Evolutionary conservation across 2,888 invertebrate genomes (phyloP), one percentile per base, ranked within the genome.

Genomic region (Cosmia pyralina): DNA sequence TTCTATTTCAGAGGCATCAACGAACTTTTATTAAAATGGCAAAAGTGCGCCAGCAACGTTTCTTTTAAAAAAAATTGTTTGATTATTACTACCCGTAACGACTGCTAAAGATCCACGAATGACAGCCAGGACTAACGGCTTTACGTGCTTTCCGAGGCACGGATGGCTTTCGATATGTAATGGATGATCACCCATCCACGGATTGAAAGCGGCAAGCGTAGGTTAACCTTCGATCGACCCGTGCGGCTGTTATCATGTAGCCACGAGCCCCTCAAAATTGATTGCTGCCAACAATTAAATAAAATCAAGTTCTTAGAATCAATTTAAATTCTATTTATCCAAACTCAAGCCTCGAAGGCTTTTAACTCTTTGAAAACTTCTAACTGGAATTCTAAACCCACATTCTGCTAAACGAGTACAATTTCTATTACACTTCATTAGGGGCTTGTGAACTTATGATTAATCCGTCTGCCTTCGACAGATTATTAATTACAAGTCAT

Each of bases 401-500:
- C 59, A 22, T 19, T 81, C 60, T 22, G 34, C 22, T 60, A 48
- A 69, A 75, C 19, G 67, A 60, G 44, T 52, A 79, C 59, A 79
- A 59, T 69, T 82, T 60, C 59, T 57, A 53, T 44, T 52, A 69
- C 75, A 72, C 69, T 76, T 81, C 77, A 85, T 85, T 85, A 81
- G 53, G 50, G 22, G 46, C 70, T 73, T 65, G 67, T 68, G 52
- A 48, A 53, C 50, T 72, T 69, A 79, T 62, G 67, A 77, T 83
- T 83, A 84, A 84, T 75, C 78, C 66, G n/a, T 66, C 85, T 88
- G 88, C 46, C 53, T 81, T 86, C 74, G 82, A 77, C 88, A 86
- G 81, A 78, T 80, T 84, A 86, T 88, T 88, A 88, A 88, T 88
- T 81, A 83, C 81, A 70, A 82, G 58, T 72, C 85, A 83, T 85